Conservation (phyloP, 2,113 vertebrate species). For the Pedetes capensis region DNA sequence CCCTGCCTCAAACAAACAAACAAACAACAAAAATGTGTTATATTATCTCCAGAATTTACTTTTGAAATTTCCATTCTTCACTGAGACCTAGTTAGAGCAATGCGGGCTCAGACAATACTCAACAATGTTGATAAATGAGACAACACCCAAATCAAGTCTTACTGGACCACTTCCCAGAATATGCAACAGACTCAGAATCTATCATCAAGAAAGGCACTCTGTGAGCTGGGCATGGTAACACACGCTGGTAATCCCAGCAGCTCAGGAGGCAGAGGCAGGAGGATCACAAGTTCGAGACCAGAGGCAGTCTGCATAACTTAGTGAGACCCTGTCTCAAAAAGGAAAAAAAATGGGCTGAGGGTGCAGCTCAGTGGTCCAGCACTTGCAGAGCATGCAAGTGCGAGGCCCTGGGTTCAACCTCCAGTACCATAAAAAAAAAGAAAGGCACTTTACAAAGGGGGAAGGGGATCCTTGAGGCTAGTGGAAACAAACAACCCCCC, state of each 20-base stretch:
- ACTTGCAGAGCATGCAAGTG: too few relatives aligned
- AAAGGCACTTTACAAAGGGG: not conserved
- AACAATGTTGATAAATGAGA: constrained; percentile 16
- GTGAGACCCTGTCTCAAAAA: too few relatives aligned
- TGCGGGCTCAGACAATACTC: not conserved
- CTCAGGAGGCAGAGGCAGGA: too few relatives aligned
- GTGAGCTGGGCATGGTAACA: too few relatives aligned
- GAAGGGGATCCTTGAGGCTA: not conserved
- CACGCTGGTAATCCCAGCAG: too few relatives aligned
- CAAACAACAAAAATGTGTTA: not conserved
- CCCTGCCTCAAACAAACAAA: too few relatives aligned
- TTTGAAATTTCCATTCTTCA: not conserved
- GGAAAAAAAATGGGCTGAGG: too few relatives aligned
- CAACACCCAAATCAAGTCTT: not conserved
- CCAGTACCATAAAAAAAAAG: too few relatives aligned
- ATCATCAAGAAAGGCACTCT: constrained; percentile 3
- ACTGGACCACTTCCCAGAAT: not conserved
- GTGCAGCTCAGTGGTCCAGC: too few relatives aligned
- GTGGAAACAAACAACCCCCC: not conserved
- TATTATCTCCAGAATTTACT: not conserved
- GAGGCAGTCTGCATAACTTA: too few relatives aligned
- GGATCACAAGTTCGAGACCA: too few relatives aligned
- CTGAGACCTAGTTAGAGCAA: not conserved
- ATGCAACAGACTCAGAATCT: not conserved
- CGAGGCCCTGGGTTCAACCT: too few relatives aligned